Base-by-base conservation (phyloP, 37 sponge, comb jelly and placozoan genomes). In the Aplysina aerophoba region DNA sequence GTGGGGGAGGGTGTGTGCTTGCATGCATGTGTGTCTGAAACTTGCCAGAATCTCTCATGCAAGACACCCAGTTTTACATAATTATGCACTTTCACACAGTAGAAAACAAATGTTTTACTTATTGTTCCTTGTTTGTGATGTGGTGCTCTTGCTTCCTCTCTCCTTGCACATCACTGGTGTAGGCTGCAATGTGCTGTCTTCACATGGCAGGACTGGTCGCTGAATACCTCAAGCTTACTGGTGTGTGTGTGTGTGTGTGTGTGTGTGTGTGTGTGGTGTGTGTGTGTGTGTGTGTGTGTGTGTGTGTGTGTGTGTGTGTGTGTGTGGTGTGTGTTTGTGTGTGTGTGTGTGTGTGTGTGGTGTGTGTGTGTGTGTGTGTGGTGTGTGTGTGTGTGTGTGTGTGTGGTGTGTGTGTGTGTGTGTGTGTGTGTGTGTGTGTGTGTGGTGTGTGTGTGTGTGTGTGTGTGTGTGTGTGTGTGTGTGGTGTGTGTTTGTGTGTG, bases 181-280 rank as follows among this genome's bases (percentile, higher is more conserved):
- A 92, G 93, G 95, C 94, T 40, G 96, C 98, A 66, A 92, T 93
- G 30, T 97, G 98, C 88, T 86, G 87, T 78, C 80, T 97, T 4
- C 98, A 97, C 83, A 93, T 95, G 56, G 98, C 98, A 24, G 96
- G 92, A 4, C 79, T 97, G 54, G 83, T 97, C 39, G 92, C 94
- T 11, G 92, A 97, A 88, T 97, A 93, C 82, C 82, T 97, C 80
- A 93, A 91, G 56, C 50, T 88, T 17, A 94, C 82, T 79, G 90
- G 92, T 88, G n/a, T 16, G 73, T 24, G 58, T 27, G 4, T 27
- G 62, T 21, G 41, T 40, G 65, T 65, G 83, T 2, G 83, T 82
- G 80, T 79, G 55, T 79, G 80, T 39, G 55, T 79, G 53, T 13
- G 33, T 72, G 73, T 72, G 8, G 5, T 1, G 77, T 41, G 50